phyloP scores from a whole-genome alignment of 2,888 invertebrate species.

The Pseudococcus longispinus region DNA sequence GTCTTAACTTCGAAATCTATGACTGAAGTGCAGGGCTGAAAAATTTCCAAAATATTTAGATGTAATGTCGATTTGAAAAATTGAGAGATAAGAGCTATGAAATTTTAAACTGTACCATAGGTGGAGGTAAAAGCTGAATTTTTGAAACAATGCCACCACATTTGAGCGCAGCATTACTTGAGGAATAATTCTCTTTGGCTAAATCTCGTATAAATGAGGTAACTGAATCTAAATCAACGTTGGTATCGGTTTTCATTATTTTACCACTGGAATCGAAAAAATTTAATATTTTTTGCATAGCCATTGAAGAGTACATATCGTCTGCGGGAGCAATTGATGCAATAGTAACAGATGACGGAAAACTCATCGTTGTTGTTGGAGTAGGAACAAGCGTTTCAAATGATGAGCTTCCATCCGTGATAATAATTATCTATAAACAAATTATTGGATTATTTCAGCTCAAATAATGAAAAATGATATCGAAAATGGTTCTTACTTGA shows the following conservation, averaged over 20 bases:
- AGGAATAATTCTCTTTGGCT: slow-evolving; percentile 75
- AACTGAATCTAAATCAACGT: slow-evolving; percentile 46
- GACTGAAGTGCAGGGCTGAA: slow-evolving; percentile 68
- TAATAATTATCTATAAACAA: slow-evolving; percentile 69
- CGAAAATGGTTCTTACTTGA: slow-evolving; percentile 67
- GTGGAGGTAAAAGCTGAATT: slow-evolving; percentile 77
- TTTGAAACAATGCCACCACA: slow-evolving; percentile 79
- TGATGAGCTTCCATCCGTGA: slow-evolving; percentile 72
- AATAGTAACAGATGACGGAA: slow-evolving; percentile 49
- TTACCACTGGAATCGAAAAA: slow-evolving; percentile 47
- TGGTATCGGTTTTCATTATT: slow-evolving; percentile 45
- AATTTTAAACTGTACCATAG: slow-evolving; percentile 66
- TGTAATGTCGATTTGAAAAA: neutral
- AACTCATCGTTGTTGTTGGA: neutral
- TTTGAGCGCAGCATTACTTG: slow-evolving; percentile 75
- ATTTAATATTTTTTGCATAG: slow-evolving; percentile 37
- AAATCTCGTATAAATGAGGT: slow-evolving; percentile 64
- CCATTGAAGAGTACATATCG: slow-evolving; percentile 38
- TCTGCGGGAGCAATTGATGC: slow-evolving; percentile 45
- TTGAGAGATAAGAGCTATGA: neutral
- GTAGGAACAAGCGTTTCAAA: neutral
- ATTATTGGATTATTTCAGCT: neutral
- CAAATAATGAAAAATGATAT: neutral
- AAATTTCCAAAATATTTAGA: slow-evolving; percentile 1
- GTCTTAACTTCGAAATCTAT: slow-evolving; percentile 72